These are phyloP conservation scores for Nannoperca obscura DNA, from an alignment of 2,797 vertebrate genomes.

Conservation along the genomic window DNA sequence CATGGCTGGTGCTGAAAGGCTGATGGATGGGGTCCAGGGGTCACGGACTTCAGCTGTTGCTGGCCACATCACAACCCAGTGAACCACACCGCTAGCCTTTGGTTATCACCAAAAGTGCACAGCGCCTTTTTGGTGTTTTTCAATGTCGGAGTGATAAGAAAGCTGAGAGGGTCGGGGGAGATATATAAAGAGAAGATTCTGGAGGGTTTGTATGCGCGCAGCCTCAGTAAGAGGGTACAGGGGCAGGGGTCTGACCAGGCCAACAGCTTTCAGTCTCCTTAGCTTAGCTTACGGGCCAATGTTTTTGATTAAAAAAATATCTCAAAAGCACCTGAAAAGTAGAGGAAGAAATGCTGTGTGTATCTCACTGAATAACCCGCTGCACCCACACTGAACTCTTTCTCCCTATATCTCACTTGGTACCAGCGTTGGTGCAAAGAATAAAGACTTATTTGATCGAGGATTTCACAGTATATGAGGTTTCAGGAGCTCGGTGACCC, in stretches of 20 bases:
- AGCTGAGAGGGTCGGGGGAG: slow-evolving; percentile 31
- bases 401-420: neutral
- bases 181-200: slow-evolving; percentile 13
- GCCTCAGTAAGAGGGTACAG: neutral
- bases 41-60: slow-evolving; percentile 80
- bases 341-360: neutral
- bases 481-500: slow-evolving; percentile 26
- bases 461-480: slow-evolving; percentile 17
- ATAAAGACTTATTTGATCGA: slow-evolving; percentile 19
- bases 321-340: neutral
- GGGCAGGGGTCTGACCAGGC: neutral
- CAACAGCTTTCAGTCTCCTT: neutral
- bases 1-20: slow-evolving; percentile 72
- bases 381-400: neutral
- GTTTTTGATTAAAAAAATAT: neutral
- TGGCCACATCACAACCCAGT: slow-evolving; percentile 56
- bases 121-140: slow-evolving; percentile 40
- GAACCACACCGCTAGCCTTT: slow-evolving; percentile 44
- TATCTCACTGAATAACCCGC: neutral
- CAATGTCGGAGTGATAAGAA: neutral
- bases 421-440: neutral
- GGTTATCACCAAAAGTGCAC: slow-evolving; percentile 25
- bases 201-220: slow-evolving; percentile 26
- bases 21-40: slow-evolving; percentile 77
- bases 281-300: neutral